A percentile compares a stretch with the other conserved stretches of the same genome.
These are phyloP conservation scores for Tipula lateralis DNA, from an alignment of 2,888 invertebrate species.

Conservation along the genomic window DNA sequence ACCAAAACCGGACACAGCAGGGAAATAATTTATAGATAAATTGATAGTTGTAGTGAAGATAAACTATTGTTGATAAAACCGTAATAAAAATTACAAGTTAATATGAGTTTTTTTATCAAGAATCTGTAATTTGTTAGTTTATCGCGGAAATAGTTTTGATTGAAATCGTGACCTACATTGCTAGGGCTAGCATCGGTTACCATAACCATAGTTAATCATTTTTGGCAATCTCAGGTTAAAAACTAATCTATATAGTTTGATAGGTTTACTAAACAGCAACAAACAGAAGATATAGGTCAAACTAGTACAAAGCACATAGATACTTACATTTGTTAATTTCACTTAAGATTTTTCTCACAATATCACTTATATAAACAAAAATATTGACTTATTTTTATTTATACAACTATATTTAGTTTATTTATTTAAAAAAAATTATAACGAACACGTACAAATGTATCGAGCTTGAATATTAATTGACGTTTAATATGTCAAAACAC, in stretches of 20 bases:
- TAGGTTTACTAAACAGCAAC: no score
- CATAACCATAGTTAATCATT: no score
- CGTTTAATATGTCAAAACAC: neutral
- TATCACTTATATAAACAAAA: no score
- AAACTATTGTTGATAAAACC: neutral
- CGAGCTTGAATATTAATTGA: neutral
- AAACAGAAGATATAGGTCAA: neutral
- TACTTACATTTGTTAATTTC: neutral
- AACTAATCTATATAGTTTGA: no score
- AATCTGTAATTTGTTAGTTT: conserved; percentile 5
- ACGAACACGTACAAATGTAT: neutral
- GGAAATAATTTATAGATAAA: conserved; percentile 32
- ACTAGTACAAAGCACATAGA: neutral
- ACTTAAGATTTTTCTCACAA: neutral
- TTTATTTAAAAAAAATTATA: neutral
- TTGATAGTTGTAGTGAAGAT: neutral
- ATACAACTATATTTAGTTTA: neutral
- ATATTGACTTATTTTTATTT: neutral
- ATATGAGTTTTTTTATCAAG: neutral
- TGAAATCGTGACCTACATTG: no score
- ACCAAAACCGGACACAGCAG: conserved; percentile 39
- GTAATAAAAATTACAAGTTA: neutral
- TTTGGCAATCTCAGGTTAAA: no score
- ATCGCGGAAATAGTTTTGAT: conserved; percentile 30
- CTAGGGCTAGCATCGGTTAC: no score